Evolutionary conservation across 2,113 vertebrate genomes (phyloP).

Genomic region (Parotia lawesii): DNA sequence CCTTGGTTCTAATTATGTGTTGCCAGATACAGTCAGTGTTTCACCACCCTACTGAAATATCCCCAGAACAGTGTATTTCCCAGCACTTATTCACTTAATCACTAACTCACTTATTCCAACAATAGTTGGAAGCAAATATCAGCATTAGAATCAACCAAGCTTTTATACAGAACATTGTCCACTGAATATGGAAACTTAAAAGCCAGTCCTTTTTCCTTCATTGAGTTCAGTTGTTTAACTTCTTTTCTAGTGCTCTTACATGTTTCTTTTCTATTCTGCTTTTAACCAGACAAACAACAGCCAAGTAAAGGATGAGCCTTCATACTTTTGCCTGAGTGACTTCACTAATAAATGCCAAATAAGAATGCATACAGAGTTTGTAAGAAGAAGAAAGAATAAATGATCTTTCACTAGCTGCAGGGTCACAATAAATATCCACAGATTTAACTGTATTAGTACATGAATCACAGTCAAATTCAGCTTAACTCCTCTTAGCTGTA

Average conservation of each 20-base stretch:
- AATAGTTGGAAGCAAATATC: background rate
- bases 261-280: background rate
- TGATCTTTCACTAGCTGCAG: background rate
- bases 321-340: background rate
- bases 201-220: background rate
- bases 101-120: background rate
- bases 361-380: background rate
- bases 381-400: background rate
- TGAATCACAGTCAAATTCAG: background rate
- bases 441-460: background rate
- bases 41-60: background rate
- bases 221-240: background rate
- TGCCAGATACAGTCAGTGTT: background rate
- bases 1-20: background rate
- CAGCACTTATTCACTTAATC: background rate
- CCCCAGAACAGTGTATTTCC: background rate
- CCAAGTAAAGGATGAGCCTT: background rate
- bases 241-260: background rate
- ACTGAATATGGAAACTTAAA: background rate
- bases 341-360: background rate
- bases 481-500: background rate
- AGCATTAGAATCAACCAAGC: background rate
- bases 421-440: background rate
- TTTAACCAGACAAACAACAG: background rate
- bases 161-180: background rate